phyloP scores from a whole-genome alignment of 2,888 invertebrate genomes.

The Leptogaster cylindrica region DNA sequence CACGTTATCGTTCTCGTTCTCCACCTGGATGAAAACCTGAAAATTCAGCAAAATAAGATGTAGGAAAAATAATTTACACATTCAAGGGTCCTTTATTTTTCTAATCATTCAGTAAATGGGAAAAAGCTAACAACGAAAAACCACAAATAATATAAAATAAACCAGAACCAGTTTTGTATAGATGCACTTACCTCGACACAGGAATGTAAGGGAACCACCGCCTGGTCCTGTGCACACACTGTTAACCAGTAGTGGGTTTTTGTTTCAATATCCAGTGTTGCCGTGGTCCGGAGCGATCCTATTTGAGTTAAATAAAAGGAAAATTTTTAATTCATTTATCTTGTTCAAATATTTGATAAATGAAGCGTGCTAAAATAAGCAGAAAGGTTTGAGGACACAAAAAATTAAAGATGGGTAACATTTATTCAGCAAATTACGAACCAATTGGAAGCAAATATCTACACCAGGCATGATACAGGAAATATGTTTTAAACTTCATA shows the following conservation, averaged over 20 bases:
- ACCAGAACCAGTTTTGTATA: no score
- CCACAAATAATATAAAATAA: neutral
- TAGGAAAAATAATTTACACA: neutral
- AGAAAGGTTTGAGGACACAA: neutral
- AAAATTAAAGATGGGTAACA: no score
- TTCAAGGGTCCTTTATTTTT: no score
- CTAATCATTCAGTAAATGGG: no score
- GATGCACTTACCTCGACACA: conserved; percentile 74
- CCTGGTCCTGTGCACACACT: conserved; percentile 90
- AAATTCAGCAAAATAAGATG: conserved; percentile 45
- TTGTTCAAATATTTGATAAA: neutral
- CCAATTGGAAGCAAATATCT: no score
- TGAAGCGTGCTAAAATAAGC: neutral
- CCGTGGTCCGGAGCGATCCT: conserved; percentile 85
- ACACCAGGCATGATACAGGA: no score
- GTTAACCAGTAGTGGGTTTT: conserved; percentile 92
- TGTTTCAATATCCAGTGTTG: conserved; percentile 87
- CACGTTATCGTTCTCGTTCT: conserved; percentile 94
- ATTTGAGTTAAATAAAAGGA: neutral
- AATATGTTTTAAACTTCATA: no score
- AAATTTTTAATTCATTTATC: neutral
- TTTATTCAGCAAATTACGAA: no score
- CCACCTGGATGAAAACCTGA: conserved; percentile 81
- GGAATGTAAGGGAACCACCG: conserved; percentile 82
- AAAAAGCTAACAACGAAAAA: no score